Evolutionary conservation across 2,113 vertebrate genomes (phyloP).

Genomic region (Brienomyrus brachyistius): DNA sequence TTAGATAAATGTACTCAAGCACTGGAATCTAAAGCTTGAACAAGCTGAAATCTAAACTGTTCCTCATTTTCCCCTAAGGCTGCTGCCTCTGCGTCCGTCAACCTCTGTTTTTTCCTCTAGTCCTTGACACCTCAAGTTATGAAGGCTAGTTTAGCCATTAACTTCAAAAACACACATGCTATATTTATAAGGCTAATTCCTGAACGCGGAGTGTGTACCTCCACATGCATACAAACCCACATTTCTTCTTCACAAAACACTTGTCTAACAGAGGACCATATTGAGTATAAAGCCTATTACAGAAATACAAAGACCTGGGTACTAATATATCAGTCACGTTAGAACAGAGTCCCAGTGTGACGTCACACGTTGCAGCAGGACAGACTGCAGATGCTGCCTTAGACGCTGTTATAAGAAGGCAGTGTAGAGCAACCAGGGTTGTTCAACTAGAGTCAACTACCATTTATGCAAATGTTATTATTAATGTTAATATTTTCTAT

Average conservation of each 20-base stretch:
- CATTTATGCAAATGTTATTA: not conserved
- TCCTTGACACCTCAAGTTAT: not conserved
- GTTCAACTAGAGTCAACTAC: not conserved
- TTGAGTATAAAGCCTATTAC: not conserved
- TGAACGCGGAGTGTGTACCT: not conserved
- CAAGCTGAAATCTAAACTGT: not conserved
- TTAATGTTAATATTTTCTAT: not conserved
- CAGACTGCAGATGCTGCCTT: not conserved
- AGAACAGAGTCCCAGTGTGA: not conserved
- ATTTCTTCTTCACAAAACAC: not conserved
- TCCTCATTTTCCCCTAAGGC: not conserved
- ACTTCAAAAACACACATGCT: not conserved
- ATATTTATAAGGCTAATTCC: not conserved
- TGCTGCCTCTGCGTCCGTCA: not conserved
- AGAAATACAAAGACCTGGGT: not conserved
- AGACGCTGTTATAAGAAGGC: not conserved
- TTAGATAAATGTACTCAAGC: not conserved
- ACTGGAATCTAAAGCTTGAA: not conserved
- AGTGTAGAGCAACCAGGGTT: not conserved
- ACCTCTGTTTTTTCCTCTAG: not conserved
- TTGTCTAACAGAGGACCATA: not conserved
- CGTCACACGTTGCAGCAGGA: not conserved
- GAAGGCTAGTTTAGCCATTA: not conserved
- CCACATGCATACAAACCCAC: not conserved
- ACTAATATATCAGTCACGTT: not conserved